Evolutionary conservation across 1,140 invertebrate species (phyloP), one percentile per base, ranked within the genome.

Genomic region (Stegodyphus dumicola): DNA sequence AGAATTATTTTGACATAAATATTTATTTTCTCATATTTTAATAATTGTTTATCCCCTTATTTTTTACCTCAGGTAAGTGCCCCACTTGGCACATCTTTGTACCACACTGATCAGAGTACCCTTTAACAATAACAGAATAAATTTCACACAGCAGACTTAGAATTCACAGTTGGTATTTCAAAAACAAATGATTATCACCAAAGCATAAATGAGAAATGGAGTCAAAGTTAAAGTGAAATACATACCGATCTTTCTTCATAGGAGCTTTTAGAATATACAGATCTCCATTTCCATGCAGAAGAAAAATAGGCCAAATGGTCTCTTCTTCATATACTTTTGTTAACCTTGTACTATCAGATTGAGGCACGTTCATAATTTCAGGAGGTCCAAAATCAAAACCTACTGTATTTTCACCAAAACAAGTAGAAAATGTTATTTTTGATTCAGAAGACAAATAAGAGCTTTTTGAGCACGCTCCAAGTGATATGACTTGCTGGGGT

Each of bases 281-380:
- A 88, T 95, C 94, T 10, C 95, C 96, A 90, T 96, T 96, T 9
- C 95, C 96, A 70, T 93, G 92, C n/a, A 98, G 91, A 77, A 97
- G 92, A 18, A 95, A 93, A 65, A 96, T 93, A 0, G 94, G 94
- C 93, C 95, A 96, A 6, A 93, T 91, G 7, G 93, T 70, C 9
- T 77, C 66, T 15, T 49, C 60, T 67, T 74, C 69, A 75, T 17
- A 86, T n/a, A 7, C 73, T 77, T 73, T 77, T 11, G n/a, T 54
- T 67, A 64, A 51, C 49, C 53, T 60, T 60, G 64, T 56, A 33
- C 60, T 76, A 66, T 70, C 69, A n/a, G 11, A 48, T 49, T 56
- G 33, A 18, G 64, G 65, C n/a, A 85, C 60, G 48, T 69, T 51
- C 6, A 85, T 77, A 70, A 88, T 80, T 7, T 90, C 69, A 1